Percentiles rank a stretch among this genome's conserved stretches.
phyloP scores from a whole-genome alignment of 2,888 invertebrate species.

The Elegia similella region DNA sequence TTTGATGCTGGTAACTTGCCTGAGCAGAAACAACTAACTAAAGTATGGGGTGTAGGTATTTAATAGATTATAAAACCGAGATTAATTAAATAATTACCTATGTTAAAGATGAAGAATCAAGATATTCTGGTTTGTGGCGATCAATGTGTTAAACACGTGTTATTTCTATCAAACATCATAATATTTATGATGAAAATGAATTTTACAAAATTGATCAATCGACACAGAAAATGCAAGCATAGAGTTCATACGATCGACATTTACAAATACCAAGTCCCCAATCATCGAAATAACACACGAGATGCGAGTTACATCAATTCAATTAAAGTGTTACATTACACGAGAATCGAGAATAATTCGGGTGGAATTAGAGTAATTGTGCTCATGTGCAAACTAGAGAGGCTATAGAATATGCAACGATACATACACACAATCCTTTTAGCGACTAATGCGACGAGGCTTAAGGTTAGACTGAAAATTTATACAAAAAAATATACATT shows the following conservation, averaged over 20 bases:
- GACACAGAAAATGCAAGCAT: slow-evolving; percentile 16
- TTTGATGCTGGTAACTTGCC: too few species aligned
- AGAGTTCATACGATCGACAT: slow-evolving; percentile 38
- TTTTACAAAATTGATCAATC: background rate
- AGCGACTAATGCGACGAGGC: too few species aligned
- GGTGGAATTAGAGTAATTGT: slow-evolving; percentile 76
- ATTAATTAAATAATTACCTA: too few species aligned
- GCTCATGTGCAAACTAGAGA: slow-evolving; percentile 41
- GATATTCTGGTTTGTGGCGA: too few species aligned
- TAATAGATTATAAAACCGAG: too few species aligned
- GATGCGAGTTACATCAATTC: slow-evolving; percentile 54
- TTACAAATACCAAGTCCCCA: slow-evolving; percentile 45
- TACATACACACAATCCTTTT: too few species aligned
- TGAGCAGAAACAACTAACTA: too few species aligned
- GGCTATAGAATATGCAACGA: background rate
- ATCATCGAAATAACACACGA: slow-evolving; percentile 45
- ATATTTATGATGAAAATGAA: too few species aligned
- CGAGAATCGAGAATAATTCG: slow-evolving; percentile 53
- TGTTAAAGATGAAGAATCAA: background rate
- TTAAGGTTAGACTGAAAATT: too few species aligned
- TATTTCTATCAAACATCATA: too few species aligned
- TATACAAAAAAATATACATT: too few species aligned
- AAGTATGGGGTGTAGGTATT: too few species aligned
- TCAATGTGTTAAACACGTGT: background rate
- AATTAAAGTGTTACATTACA: slow-evolving; percentile 70